Conservation (phyloP, 2,888 invertebrate species). For the Ophion obscuratus region DNA sequence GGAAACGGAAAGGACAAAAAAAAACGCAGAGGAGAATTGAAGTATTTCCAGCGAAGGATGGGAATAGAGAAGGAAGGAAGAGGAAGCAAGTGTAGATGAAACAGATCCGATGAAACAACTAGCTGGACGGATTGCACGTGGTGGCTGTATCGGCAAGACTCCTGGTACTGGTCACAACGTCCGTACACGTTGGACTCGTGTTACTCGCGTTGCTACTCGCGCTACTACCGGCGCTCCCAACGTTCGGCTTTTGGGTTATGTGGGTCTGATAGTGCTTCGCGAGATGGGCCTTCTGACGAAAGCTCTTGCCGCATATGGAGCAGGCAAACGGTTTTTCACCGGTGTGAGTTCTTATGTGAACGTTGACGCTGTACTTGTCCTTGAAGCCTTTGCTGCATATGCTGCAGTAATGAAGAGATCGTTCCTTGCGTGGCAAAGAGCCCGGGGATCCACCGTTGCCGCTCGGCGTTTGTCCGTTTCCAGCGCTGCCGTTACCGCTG, state of each 20-base stretch:
- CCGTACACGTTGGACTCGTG: conserved; percentile 68
- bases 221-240: conserved; percentile 85
- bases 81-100: background rate
- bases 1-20: background rate
- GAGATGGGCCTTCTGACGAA: conserved; percentile 95
- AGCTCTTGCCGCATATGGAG: conserved; percentile 96
- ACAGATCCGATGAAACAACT: conserved; percentile 69
- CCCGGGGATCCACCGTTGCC: conserved; percentile 86
- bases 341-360: conserved; percentile 98
- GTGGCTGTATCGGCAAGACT: conserved; percentile 61
- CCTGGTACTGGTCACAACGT: conserved; percentile 60
- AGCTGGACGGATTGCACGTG: conserved; percentile 77
- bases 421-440: conserved; percentile 92
- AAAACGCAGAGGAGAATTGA: background rate
- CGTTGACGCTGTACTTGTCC: conserved; percentile 98
- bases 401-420: conserved; percentile 95
- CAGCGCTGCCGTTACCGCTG: conserved; percentile 72
- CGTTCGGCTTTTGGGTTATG: conserved; percentile 91
- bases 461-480: conserved; percentile 78
- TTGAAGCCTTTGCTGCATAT: conserved; percentile 97
- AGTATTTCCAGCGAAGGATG: background rate
- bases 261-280: conserved; percentile 97
- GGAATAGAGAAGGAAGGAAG: background rate
- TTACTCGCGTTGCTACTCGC: conserved; percentile 71
- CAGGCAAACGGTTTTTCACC: conserved; percentile 99